phyloP scores from a whole-genome alignment of 1,140 invertebrate species.

The Stratiolaelaps scimitus region DNA sequence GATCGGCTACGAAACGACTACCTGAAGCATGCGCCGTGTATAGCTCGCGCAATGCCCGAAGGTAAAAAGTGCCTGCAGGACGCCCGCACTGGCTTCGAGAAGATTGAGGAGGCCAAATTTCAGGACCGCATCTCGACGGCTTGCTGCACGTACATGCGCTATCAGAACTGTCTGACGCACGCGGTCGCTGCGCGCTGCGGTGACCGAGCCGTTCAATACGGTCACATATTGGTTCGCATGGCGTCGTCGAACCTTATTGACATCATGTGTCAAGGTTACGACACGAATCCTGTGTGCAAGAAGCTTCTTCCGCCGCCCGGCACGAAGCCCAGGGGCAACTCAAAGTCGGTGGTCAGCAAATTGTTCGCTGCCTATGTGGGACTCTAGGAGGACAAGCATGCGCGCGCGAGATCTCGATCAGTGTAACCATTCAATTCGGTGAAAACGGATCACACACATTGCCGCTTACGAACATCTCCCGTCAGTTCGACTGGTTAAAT shows the following conservation, averaged over 20 bases:
- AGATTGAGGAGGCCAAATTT: conserved; percentile 25
- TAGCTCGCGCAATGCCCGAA: conserved; percentile 25
- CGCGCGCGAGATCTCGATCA: too few relatives aligned
- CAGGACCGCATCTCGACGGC: conserved; percentile 15
- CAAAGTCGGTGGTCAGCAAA: conserved; percentile 22
- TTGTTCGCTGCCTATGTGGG: conserved; percentile 21
- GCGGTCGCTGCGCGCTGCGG: conserved; percentile 13
- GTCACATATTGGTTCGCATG: conserved; percentile 18
- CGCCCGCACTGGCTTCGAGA: conserved; percentile 19
- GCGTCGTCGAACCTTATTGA: conserved; percentile 24
- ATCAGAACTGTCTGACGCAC: conserved; percentile 15
- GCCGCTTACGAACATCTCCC: too few relatives aligned
- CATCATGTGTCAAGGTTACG: conserved; percentile 27
- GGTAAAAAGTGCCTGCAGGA: conserved; percentile 23
- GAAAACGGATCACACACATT: too few relatives aligned
- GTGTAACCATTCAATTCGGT: too few relatives aligned
- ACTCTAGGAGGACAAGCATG: not conserved
- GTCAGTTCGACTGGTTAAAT: too few relatives aligned
- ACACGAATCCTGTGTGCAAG: conserved; percentile 25
- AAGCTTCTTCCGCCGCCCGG: conserved; percentile 5
- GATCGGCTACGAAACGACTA: conserved; percentile 13
- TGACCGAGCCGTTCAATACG: conserved; percentile 8
- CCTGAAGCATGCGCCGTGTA: conserved; percentile 21
- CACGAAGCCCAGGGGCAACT: conserved; percentile 11
- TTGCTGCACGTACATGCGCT: conserved; percentile 22